Base-by-base conservation (phyloP, 2,888 invertebrate species). In the Patella caerulea region DNA sequence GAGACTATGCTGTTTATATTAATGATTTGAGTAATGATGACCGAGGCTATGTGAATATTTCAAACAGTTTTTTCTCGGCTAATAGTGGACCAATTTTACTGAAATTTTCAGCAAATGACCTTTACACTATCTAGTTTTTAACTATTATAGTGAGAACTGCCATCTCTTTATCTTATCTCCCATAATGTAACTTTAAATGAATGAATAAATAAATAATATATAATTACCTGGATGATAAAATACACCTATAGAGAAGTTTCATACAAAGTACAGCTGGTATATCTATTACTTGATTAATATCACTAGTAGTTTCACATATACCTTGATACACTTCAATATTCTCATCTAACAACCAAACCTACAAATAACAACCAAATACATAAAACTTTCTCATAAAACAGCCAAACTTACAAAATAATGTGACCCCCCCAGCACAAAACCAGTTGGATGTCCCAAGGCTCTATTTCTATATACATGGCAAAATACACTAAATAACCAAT, bases 291-390 rank as follows among this genome's bases (percentile, higher is more conserved):
- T 54, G 70, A 14, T 65, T 74, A 4, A 34, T 17, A 15, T 65
- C 52, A n/a, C 24, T 55, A 55, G 75, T 34, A 24, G 71, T 71
- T 55, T 72, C 69, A 29, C 76, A 76, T 45, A 45, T 9, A 45
- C 45, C 45, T 69, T 77, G 70, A 56, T 79, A 82, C 12, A 83
- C 78, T n/a, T 75, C 73, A n/a, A 84, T 72, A 56, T 84, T 81
- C 29, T 83, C 83, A 73, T 85, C 85, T 34, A 85, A 75, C 55
- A 85, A 75, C 85, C 85, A 85, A 54, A 85, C 73, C 85, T 85
- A 69, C n/a, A 78, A 55, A 45, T n/a, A 54, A n/a, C 34, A n/a
- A 65, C 71, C 72, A 65, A 54, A 2, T 55, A 15, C n/a, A 55
- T 69, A 0, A 72, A 9, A 29, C 56, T 29, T 59, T 15, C 5